Conservation (phyloP, 2,888 invertebrate species). For the Morpho achilles region DNA sequence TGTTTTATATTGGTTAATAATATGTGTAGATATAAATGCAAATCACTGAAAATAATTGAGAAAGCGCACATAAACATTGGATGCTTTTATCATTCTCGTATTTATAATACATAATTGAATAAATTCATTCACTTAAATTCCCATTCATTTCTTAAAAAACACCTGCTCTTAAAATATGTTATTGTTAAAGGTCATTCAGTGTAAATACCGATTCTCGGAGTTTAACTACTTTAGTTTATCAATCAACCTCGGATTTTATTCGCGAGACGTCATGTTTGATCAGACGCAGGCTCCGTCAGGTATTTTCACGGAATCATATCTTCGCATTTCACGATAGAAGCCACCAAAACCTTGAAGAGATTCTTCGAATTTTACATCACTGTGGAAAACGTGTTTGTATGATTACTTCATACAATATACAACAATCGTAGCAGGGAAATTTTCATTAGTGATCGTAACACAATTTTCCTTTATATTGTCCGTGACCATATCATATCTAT, state of each 20-base stretch:
- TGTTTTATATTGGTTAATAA: no score
- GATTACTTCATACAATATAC: slow-evolving; percentile 18
- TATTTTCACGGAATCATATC: slow-evolving; percentile 22
- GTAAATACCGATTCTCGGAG: not conserved
- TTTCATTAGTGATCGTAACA: slow-evolving; percentile 5
- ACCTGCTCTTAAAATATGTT: slow-evolving; percentile 1
- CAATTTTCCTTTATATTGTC: no score
- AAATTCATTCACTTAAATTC: no score
- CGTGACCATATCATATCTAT: no score
- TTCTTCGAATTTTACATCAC: slow-evolving; percentile 25
- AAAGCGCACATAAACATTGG: no score
- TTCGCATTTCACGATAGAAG: slow-evolving; percentile 14
- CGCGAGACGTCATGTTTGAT: slow-evolving; percentile 10
- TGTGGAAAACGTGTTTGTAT: slow-evolving; percentile 16
- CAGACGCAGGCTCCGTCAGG: slow-evolving; percentile 7
- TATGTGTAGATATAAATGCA: no score
- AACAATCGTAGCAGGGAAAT: slow-evolving; percentile 12
- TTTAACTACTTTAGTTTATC: slow-evolving; percentile 8
- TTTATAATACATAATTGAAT: no score
- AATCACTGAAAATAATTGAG: no score
- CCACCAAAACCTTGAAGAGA: slow-evolving; percentile 13
- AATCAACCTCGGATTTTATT: slow-evolving; percentile 15
- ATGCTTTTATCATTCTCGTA: no score
- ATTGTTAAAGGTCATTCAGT: slow-evolving; percentile 2
- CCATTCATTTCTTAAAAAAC: not conserved